Evolutionary conservation across 2,113 vertebrate species (phyloP).

Genomic region (Beaufortia kweichowensis): DNA sequence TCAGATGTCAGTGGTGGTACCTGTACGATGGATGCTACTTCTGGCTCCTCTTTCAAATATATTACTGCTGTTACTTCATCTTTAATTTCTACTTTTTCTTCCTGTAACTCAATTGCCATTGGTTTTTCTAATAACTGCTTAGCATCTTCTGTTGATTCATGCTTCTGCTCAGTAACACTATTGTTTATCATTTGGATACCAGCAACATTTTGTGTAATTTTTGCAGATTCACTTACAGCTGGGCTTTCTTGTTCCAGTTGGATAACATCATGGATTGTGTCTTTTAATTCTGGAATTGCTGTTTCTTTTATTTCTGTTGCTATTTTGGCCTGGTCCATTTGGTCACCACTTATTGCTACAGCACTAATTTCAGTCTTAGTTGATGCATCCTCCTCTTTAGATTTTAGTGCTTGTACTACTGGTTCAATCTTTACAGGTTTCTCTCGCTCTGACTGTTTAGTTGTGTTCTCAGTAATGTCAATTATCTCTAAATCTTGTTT

Average conservation of each 20-base stretch:
- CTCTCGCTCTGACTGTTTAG: slow-evolving; percentile 16
- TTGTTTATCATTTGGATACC: background rate
- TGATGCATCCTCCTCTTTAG: slow-evolving; percentile 1
- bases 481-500: slow-evolving; percentile 7
- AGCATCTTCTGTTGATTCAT: background rate
- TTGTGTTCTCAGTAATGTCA: slow-evolving; percentile 19
- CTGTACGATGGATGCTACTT: background rate
- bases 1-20: slow-evolving; percentile 8
- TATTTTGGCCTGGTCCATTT: background rate
- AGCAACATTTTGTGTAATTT: background rate
- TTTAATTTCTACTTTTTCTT: slow-evolving; percentile 11
- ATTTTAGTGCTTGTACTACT: slow-evolving; percentile 13
- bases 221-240: slow-evolving; percentile 22
- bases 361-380: background rate
- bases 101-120: background rate
- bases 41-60: background rate
- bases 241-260: background rate
- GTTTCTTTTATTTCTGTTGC: slow-evolving; percentile 7
- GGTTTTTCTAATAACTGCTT: background rate
- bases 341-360: slow-evolving; percentile 32
- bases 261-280: background rate
- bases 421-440: background rate
- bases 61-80: slow-evolving; percentile 6
- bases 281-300: background rate
- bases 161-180: slow-evolving; percentile 4